Evolutionary conservation across 1,140 invertebrate genomes (phyloP).

Genomic region (Drosophila guanche): DNA sequence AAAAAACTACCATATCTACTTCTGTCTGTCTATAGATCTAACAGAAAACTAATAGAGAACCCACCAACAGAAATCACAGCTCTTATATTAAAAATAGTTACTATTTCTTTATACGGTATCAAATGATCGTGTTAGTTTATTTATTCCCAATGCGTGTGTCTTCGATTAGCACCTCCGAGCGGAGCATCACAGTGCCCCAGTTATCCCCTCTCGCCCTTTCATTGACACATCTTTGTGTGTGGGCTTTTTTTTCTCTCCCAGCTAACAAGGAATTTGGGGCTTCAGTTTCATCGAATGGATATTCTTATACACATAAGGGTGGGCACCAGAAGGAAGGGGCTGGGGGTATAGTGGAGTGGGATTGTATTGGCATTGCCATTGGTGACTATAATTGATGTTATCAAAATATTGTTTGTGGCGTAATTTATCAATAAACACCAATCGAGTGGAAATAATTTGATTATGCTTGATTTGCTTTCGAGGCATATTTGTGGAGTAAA

Average conservation of each 20-base stretch:
- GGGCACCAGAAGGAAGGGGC: constrained; percentile 1
- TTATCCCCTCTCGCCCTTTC: constrained; percentile 9
- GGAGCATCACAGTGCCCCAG: neutral
- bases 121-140: too few relatives aligned
- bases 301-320: constrained; percentile 17
- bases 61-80: too few relatives aligned
- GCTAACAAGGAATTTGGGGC: constrained; percentile 3
- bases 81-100: too few relatives aligned
- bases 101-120: too few relatives aligned
- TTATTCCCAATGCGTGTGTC: constrained; percentile 17
- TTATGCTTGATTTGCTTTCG: constrained; percentile 83
- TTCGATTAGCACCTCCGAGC: constrained; percentile 38
- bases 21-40: too few relatives aligned
- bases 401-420: constrained; percentile 83
- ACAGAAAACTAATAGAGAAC: too few relatives aligned
- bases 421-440: constrained; percentile 83
- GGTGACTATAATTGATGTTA: constrained; percentile 83
- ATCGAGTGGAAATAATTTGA: constrained; percentile 83
- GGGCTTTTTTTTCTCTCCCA: constrained; percentile 8
- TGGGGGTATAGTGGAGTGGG: constrained; percentile 1
- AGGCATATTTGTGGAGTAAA: constrained; percentile 81
- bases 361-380: constrained; percentile 48
- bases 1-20: too few relatives aligned
- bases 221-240: constrained; percentile 2
- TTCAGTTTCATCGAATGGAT: constrained; percentile 11